Base-by-base conservation (phyloP, 2,113 vertebrate genomes). In the Buteo buteo region DNA sequence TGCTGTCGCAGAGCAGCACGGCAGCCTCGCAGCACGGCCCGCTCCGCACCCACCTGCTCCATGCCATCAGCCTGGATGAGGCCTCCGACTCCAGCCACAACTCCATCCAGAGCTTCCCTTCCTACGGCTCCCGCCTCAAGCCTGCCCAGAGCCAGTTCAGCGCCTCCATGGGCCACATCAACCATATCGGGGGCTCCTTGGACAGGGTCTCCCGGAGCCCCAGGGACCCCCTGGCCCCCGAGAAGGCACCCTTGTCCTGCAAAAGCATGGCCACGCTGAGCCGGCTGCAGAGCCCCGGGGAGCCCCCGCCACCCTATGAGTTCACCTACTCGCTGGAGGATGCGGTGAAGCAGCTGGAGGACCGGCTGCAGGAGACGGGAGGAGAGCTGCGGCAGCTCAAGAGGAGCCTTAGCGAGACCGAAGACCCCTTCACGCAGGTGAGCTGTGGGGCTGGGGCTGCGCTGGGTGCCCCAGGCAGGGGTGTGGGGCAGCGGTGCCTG, bases 91-190 rank as follows among this genome's bases (percentile, higher is more conserved):
- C 99, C 14, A 99, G 99, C 67, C 98, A 99, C 93, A 99, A 99
- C 71, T 99, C 99, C 88, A 98, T 99, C 97, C 99, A 98, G 98
- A 99, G 99, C 62, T 98, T 99, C 88, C 99, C 98, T 0, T 98
- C 99, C 7, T 99, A 99, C 6, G 98, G 98, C 61, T 98, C 98
- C 31, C 99, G 98, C 20, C 98, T 99, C 92, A 98, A 98, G 66
- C 98, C 98, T 26, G 98, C 99, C 57, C 98, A 98, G 54, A 92
- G 97, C 90, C 98, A 99, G 92, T 99, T 99, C 98, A 99, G 99
- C 5, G 99, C 99, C 82, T 99, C 99, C 15, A 98, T 99, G 98
- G 99, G 99, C 89, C 99, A 99, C 96, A 99, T 99, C 93, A 99
- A 99, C 96, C 99, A 99, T 94, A 99, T 99, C 0, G 98, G 98